Conservation (phyloP, 23 tunicate species). For the Pegea sp. region DNA sequence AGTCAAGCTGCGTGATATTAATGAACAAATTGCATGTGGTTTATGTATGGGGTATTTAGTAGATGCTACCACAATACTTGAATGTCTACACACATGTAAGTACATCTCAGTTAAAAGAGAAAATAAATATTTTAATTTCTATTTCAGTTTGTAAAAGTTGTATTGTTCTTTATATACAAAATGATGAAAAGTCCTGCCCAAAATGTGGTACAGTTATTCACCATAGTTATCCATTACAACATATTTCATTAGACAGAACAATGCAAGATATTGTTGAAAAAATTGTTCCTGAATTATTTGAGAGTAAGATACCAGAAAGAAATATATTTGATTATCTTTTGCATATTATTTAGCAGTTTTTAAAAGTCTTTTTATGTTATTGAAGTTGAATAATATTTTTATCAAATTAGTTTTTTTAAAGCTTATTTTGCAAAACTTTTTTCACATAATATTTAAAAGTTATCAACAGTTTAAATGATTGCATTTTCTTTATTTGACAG, state of each 20-base stretch:
- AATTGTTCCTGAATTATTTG: conserved; percentile 33
- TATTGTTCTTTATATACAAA: conserved; percentile 16
- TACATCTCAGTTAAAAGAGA: no score
- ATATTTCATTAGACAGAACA: conserved; percentile 60
- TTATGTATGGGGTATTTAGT: conserved; percentile 62
- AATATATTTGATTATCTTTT: no score
- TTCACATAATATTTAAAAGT: no score
- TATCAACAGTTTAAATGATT: no score
- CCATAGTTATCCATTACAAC: conserved; percentile 72
- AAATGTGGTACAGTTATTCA: conserved; percentile 44
- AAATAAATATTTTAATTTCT: no score
- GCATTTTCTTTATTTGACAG: no score
- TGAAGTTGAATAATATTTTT: no score
- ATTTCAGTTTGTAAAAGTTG: conserved; percentile 64
- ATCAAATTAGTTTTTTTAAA: no score
- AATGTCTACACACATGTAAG: conserved; percentile 80
- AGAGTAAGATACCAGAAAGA: conserved; percentile 3
- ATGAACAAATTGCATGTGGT: conserved; percentile 50
- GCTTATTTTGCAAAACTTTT: no score
- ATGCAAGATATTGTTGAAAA: conserved; percentile 66
- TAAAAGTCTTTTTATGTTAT: no score
- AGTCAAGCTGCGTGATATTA: conserved; percentile 24
- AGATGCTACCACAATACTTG: conserved; percentile 71
- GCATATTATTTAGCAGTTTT: no score
- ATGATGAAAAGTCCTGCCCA: conserved; percentile 44